Base-by-base conservation (phyloP, 2,888 invertebrate species). In the Ceriagrion tenellum region DNA sequence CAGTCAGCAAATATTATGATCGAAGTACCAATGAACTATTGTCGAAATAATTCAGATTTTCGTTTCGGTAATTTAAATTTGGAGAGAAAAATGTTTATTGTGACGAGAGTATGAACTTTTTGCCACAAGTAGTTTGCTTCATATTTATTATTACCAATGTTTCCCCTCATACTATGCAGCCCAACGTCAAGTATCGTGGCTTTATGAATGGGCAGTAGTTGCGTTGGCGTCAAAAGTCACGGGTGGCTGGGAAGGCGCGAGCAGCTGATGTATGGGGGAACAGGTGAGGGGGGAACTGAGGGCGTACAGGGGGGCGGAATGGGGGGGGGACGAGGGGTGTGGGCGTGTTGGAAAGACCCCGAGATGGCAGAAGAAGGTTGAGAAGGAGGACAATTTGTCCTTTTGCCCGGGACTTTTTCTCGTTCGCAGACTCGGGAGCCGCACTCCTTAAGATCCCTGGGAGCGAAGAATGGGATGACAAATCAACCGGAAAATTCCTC, bases 401-500 rank as follows among this genome's bases (percentile, higher is more conserved):
- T 35, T 26, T 10, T 20, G 59, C 69, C 2, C 16, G 81, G 16
- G 69, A 13, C n/a, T 69, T n/a, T 69, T n/a, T 69, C 81, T 81
- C 35, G 35, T 12, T 18, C 81, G 30, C 81, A 35, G 26, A 81
- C 69, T 69, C 12, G 69, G n/a, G 47, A 59, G n/a, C 30, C 30
- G 35, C 35, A 35, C 81, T 81, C 35, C 81, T 81, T 35, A 35
- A 81, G 18, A 8, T 0, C 4, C 59, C 59, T 2, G 47, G 47
- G 47, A 47, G 81, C 2, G 35, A 12, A 35, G 81, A 81, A 81
- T 81, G 81, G 35, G 30, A 81, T 18, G 81, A 1, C 35, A 81
- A 81, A 81, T 81, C 81, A 81, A 16, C 30, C 81, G 81, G 81
- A 81, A 81, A 81, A 81, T 81, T 16, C 35, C 35, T 81, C 81